These are phyloP conservation scores for Picus viridis DNA, from an alignment of 2,797 vertebrate genomes.

Conservation along the genomic window DNA sequence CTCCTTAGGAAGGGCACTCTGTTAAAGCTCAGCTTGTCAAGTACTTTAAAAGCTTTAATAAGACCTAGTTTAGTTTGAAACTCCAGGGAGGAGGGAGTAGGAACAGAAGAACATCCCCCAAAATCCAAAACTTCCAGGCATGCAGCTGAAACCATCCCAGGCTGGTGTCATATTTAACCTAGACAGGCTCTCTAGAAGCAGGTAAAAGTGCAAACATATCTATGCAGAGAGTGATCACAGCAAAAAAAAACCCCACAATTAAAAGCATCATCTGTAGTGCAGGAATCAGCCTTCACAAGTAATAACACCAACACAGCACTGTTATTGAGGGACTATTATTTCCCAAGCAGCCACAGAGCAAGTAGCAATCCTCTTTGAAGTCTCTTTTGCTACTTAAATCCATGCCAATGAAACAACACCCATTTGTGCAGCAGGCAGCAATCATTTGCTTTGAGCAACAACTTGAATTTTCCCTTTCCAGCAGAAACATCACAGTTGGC, in stretches of 20 bases:
- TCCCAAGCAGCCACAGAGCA: neutral
- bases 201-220: neutral
- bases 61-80: neutral
- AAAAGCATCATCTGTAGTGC: neutral
- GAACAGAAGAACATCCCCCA: neutral
- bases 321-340: neutral
- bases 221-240: neutral
- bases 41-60: neutral
- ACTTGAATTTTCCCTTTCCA: neutral
- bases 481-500: neutral
- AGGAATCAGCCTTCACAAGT: neutral
- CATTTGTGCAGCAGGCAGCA: neutral
- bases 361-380: neutral
- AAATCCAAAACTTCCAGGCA: neutral
- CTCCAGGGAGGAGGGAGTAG: neutral
- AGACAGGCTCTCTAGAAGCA: neutral
- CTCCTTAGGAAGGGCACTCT: neutral
- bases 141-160: neutral
- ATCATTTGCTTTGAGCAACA: neutral
- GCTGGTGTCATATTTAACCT: neutral
- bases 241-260: neutral
- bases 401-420: neutral
- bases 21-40: neutral
- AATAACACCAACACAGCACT: neutral
- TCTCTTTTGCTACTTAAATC: neutral